Conservation (phyloP, 2,113 vertebrate species). For the Xenus cinereus region DNA sequence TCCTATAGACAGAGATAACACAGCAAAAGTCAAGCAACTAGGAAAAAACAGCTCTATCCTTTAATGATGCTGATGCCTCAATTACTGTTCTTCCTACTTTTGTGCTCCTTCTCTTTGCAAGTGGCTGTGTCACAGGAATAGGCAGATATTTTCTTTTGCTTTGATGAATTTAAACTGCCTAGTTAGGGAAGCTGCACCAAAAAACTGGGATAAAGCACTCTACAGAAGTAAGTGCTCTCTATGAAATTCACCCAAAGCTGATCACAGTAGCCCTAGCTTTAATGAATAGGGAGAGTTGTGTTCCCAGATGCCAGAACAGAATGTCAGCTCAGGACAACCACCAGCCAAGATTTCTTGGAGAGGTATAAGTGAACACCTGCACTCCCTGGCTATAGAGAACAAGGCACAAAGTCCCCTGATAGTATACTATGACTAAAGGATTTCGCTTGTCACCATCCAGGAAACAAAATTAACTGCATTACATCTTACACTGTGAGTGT, state of each 20-base stretch:
- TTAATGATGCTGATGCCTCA: not conserved
- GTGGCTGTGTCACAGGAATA: not conserved
- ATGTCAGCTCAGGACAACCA: not conserved
- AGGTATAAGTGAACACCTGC: not conserved
- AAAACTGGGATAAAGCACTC: not conserved
- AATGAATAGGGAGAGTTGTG: not conserved
- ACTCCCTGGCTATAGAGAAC: not conserved
- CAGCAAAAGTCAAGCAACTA: not conserved
- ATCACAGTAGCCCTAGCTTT: not conserved
- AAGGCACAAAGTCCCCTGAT: not conserved
- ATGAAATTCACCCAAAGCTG: not conserved
- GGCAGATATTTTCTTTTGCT: not conserved
- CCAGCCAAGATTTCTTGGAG: not conserved
- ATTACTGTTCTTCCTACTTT: not conserved
- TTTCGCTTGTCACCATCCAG: not conserved
- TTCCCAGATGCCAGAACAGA: not conserved
- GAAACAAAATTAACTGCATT: not conserved
- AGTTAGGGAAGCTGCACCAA: not conserved
- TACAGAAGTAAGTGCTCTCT: not conserved
- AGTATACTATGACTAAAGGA: not conserved
- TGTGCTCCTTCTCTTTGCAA: accelerated
- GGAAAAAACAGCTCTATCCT: not conserved
- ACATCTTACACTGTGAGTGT: not conserved
- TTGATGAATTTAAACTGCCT: not conserved
- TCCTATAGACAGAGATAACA: not conserved